These are phyloP conservation scores for Chouioia cunea DNA, from an alignment of 2,888 invertebrate genomes.

Conservation along the genomic window DNA sequence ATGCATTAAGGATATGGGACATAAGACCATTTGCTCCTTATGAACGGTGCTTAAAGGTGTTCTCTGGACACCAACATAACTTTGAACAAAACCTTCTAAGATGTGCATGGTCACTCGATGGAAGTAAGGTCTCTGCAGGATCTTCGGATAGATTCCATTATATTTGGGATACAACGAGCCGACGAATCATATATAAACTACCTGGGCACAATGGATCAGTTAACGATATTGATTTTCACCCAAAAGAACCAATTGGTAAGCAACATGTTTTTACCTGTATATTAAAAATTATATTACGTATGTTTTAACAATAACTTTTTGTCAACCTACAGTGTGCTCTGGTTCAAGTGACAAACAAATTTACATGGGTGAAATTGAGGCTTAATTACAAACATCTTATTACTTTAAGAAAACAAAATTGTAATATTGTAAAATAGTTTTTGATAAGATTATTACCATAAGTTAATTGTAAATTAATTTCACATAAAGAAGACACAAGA, in stretches of 20 bases:
- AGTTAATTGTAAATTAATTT: background rate
- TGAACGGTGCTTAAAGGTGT: slow-evolving; percentile 92
- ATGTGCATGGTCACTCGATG: slow-evolving; percentile 95
- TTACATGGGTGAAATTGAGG: slow-evolving; percentile 89
- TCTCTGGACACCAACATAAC: slow-evolving; percentile 95
- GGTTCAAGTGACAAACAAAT: slow-evolving; percentile 96
- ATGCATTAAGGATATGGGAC: slow-evolving; percentile 96
- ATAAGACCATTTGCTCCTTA: slow-evolving; percentile 93
- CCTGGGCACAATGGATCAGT: slow-evolving; percentile 99
- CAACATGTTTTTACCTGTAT: background rate
- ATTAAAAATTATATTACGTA: background rate
- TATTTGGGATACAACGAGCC: slow-evolving; percentile 95
- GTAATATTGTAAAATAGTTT: slow-evolving; percentile 19
- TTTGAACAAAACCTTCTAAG: slow-evolving; percentile 96
- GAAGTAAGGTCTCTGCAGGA: slow-evolving; percentile 90
- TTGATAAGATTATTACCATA: background rate
- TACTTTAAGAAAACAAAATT: background rate
- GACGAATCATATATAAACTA: slow-evolving; percentile 93
- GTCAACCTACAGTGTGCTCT: slow-evolving; percentile 79
- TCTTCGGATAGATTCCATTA: slow-evolving; percentile 96
- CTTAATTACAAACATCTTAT: background rate
- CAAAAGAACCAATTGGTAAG: slow-evolving; percentile 86
- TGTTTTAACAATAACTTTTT: slow-evolving; percentile 21
- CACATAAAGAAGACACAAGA: too few species aligned
- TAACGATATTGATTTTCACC: slow-evolving; percentile 96